Evolutionary conservation across 2,113 vertebrate species (phyloP), one percentile per base, ranked within the genome.

Genomic region (Pomatorhinus ruficollis): DNA sequence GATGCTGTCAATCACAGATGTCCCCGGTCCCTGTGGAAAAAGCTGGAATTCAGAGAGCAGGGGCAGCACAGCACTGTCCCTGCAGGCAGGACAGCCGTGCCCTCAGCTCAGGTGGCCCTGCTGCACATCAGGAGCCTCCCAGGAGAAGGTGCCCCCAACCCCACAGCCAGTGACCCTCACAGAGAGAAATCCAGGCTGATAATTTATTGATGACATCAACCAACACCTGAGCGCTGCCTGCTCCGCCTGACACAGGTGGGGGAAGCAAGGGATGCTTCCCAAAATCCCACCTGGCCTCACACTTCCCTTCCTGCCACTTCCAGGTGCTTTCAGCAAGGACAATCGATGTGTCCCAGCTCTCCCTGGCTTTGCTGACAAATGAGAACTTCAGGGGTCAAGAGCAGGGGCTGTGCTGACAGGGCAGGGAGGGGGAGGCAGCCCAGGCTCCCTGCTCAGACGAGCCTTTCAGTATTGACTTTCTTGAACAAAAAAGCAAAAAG

Each of bases 191-290:
- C 27, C 84, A 60, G 90, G 86, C 95, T 98, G 97, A 96, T 95
- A 77, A 98, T 97, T 98, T 97, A 98, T 98, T 97, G 98, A 98
- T 97, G 95, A 81, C 97, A 98, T 98, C 98, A 98, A 94, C 96
- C 96, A 96, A 98, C 98, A 98, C 98, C 78, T 97, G 65, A 94
- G 97, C 93, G 1, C 80, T 54, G 50, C 60, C 54, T 81, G 96
- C 97, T 91, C 68, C 4, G 10, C 45, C 44, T 53, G 44, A 42
- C 81, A 53, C 28, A 24, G 77, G 52, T 42, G 24, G n/a, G 70
- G 56, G 52, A 93, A 93, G 75, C 33, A 8, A 57, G 50, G 63
- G 64, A 52, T 16, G 57, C 75, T 84, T 71, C 44, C 93, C 53
- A 5, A 78, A 63, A 49, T 77, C 94, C 93, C 84, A 47, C 83